Conservation (phyloP, 2,797 vertebrate species). For the Thripadectes ignobilis region DNA sequence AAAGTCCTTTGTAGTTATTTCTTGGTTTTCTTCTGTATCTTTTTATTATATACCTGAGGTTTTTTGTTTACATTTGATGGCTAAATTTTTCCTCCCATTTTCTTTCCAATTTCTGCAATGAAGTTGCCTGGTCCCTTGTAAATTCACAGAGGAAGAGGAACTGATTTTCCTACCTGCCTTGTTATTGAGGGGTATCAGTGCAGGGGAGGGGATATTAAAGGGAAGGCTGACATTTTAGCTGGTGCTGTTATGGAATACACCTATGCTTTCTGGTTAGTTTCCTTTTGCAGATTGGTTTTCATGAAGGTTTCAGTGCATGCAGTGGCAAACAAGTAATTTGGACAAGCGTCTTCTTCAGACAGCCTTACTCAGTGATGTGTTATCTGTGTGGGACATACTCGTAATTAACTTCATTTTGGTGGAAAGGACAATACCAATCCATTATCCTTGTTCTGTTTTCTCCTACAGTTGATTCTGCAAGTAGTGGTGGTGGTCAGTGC, state of each 20-base stretch:
- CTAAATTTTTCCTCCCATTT: not conserved
- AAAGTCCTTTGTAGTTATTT: not conserved
- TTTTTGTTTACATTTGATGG: not conserved
- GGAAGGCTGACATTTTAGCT: not conserved
- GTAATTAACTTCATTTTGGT: not conserved
- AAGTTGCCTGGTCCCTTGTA: not conserved
- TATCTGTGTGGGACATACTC: not conserved
- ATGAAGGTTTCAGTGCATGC: not conserved
- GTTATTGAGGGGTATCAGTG: not conserved
- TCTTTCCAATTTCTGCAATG: not conserved
- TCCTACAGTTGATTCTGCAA: not conserved
- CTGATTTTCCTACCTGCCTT: slow-evolving; percentile 1
- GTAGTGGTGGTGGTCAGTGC: not conserved
- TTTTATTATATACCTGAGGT: not conserved
- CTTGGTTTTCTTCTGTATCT: not conserved
- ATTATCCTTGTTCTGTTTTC: not conserved
- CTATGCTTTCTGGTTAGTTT: not conserved
- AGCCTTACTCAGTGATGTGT: not conserved
- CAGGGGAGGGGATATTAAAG: not conserved
- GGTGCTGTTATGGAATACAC: not conserved
- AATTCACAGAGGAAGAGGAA: not conserved
- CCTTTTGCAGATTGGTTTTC: not conserved
- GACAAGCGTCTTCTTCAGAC: not conserved
- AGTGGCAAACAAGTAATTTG: not conserved
- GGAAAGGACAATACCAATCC: not conserved